Conservation (phyloP, 2,888 invertebrate species). For the Bombylius discolor region DNA sequence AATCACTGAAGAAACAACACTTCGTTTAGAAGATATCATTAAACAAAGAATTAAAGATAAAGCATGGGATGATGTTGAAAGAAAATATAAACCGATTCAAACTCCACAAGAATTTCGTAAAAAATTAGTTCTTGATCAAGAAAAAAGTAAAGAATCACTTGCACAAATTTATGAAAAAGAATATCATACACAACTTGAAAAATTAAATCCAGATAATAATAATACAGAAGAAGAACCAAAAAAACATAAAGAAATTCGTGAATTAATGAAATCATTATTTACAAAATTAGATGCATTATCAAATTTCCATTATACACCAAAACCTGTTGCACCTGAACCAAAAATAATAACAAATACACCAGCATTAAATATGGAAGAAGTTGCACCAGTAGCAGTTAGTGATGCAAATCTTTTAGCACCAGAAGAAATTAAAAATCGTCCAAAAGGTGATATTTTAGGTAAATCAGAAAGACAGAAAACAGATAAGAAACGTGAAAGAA, state of each 20-base stretch:
- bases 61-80: conserved; percentile 86
- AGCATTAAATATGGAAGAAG: conserved; percentile 88
- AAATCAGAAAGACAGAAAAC: conserved; percentile 71
- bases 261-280: conserved; percentile 63
- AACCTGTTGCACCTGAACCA: conserved; percentile 69
- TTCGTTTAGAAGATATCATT: conserved; percentile 82
- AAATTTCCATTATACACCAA: conserved; percentile 91
- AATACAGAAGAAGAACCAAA: conserved; percentile 50
- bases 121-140: conserved; percentile 74
- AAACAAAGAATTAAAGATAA: conserved; percentile 81
- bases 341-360: conserved; percentile 85
- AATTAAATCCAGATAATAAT: conserved; percentile 24
- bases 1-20: conserved; percentile 81
- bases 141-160: conserved; percentile 86
- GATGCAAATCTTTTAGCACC: conserved; percentile 80
- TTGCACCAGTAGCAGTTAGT: conserved; percentile 78
- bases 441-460: conserved; percentile 44
- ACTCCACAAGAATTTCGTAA: conserved; percentile 77
- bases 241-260: conserved; percentile 63
- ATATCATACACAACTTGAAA: conserved; percentile 54
- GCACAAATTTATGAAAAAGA: conserved; percentile 90
- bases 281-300: conserved; percentile 79
- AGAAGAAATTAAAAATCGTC: conserved; percentile 65
- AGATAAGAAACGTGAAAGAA: conserved; percentile 77
- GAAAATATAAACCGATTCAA: conserved; percentile 72